Percentiles rank a stretch among this genome's conserved stretches.
Evolutionary conservation across 1,140 invertebrate genomes (phyloP).

Genomic region (Drosophila ercepeae): DNA sequence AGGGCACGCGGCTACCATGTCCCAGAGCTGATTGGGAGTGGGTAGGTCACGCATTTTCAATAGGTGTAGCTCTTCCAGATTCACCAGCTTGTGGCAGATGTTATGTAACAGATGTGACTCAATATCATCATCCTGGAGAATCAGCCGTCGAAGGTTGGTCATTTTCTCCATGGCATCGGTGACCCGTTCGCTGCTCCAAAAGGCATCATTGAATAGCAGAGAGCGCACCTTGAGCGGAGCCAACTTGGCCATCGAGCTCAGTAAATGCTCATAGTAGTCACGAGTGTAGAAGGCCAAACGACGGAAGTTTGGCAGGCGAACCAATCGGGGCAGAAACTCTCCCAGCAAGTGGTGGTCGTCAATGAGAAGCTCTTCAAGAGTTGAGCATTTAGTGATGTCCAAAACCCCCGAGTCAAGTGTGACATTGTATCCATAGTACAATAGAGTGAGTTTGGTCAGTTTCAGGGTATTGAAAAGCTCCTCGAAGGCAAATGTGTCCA

Average conservation of each 20-base stretch:
- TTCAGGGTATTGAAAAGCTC: constrained; percentile 33
- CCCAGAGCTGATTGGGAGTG: constrained; percentile 37
- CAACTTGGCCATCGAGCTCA: constrained; percentile 11
- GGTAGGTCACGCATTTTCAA: constrained; percentile 53
- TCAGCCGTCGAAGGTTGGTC: constrained; percentile 43
- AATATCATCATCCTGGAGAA: constrained; percentile 59
- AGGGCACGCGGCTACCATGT: constrained; percentile 12
- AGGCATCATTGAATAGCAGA: constrained; percentile 54
- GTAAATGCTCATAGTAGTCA: constrained; percentile 45
- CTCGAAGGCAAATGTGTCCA: constrained; percentile 36
- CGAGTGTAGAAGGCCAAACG: constrained; percentile 55
- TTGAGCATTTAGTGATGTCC: constrained; percentile 18
- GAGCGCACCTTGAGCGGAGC: constrained; percentile 28
- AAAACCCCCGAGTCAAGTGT: constrained; percentile 10
- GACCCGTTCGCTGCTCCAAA: constrained; percentile 44
- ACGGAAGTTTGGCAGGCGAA: constrained; percentile 31
- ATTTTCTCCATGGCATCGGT: constrained; percentile 18
- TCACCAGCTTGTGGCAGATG: constrained; percentile 21
- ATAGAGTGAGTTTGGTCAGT: constrained; percentile 51
- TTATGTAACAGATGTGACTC: constrained; percentile 17
- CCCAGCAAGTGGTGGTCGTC: constrained; percentile 62
- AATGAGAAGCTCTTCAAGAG: constrained; percentile 50
- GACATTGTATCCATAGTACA: constrained; percentile 55
- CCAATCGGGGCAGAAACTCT: constrained; percentile 26
- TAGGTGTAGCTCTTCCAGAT: constrained; percentile 53